These are phyloP conservation scores for Drosophila affinis DNA, from an alignment of 2,888 invertebrate species.

Conservation along the genomic window DNA sequence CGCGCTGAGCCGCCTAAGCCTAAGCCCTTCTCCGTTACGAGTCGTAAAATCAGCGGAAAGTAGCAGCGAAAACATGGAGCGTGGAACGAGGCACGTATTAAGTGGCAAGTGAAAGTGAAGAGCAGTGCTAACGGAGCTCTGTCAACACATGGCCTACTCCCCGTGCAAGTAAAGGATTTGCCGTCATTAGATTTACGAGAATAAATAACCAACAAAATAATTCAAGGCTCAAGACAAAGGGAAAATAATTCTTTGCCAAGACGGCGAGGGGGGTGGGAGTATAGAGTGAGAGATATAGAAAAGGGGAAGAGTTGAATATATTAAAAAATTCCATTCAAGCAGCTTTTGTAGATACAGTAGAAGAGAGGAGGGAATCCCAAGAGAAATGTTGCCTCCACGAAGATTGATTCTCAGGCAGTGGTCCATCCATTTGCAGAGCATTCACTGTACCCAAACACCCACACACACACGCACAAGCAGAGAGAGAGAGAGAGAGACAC, in stretches of 20 bases:
- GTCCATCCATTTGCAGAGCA: not conserved
- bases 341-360: not conserved
- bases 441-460: not conserved
- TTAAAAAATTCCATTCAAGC: constrained; percentile 41
- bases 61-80: constrained; percentile 2
- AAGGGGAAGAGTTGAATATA: constrained; percentile 34
- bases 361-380: not conserved
- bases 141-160: constrained; percentile 37
- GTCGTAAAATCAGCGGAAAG: constrained; percentile 44
- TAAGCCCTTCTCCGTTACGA: constrained; percentile 65
- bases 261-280: not conserved
- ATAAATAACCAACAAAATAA: constrained; percentile 38
- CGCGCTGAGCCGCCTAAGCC: constrained; percentile 66
- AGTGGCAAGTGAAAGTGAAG: too few species aligned
- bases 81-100: not conserved
- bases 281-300: not conserved
- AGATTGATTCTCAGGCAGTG: not conserved
- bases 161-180: constrained; percentile 38
- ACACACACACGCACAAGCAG: constrained; percentile 9
- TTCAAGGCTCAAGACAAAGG: constrained; percentile 1
- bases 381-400: too few species aligned
- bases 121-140: constrained; percentile 40
- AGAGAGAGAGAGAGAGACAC: not conserved
- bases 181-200: constrained; percentile 38
- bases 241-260: constrained; percentile 1